Percentiles rank a stretch among this genome's conserved stretches.
phyloP scores from a whole-genome alignment of 2,797 vertebrate genomes.

The Catharus ustulatus region DNA sequence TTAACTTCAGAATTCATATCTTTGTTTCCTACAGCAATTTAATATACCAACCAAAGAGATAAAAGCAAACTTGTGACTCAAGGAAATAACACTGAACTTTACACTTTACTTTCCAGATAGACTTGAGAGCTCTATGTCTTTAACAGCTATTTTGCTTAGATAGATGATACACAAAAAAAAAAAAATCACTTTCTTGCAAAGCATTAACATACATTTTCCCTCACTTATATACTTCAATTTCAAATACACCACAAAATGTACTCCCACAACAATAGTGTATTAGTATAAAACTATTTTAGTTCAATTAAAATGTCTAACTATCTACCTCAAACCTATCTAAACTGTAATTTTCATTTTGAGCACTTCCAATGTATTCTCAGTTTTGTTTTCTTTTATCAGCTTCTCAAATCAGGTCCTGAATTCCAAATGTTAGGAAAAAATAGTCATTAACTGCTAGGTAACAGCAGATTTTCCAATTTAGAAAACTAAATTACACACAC shows the following conservation, averaged over 20 bases:
- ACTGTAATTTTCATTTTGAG: conserved; percentile 76
- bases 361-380: conserved; percentile 62
- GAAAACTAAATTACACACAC: conserved; percentile 57
- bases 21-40: neutral
- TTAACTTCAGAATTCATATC: neutral
- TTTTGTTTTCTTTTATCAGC: conserved; percentile 76
- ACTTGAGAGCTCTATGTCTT: conserved; percentile 55
- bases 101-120: conserved; percentile 42
- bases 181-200: conserved; percentile 62
- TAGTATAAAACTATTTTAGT: conserved; percentile 77
- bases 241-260: conserved; percentile 71
- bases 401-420: conserved; percentile 73
- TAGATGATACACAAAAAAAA: neutral
- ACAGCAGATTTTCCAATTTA: conserved; percentile 79
- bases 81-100: conserved; percentile 43
- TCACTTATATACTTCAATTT: conserved; percentile 69
- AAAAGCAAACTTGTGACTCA: neutral
- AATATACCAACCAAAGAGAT: neutral
- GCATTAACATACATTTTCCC: conserved; percentile 72
- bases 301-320: conserved; percentile 82
- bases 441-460: conserved; percentile 77
- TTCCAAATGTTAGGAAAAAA: conserved; percentile 75
- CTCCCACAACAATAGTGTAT: conserved; percentile 75
- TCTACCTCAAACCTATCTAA: conserved; percentile 75
- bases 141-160: conserved; percentile 67